phyloP scores from a whole-genome alignment of 1,140 invertebrate genomes.

The Drosophila auraria region DNA sequence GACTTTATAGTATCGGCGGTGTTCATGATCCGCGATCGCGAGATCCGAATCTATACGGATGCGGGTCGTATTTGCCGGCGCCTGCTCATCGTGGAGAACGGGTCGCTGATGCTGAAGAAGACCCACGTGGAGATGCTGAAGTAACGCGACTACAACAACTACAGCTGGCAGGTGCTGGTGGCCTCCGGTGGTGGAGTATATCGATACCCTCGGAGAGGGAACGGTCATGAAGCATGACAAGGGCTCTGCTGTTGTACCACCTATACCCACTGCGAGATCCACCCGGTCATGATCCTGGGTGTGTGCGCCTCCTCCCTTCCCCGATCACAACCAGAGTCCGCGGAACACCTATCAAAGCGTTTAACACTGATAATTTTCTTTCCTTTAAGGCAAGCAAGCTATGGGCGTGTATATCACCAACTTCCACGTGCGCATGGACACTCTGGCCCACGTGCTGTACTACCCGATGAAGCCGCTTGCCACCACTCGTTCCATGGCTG shows the following conservation, averaged over 20 bases:
- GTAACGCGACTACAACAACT: slow-evolving; percentile 97
- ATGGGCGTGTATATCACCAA: slow-evolving; percentile 99
- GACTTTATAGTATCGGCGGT: slow-evolving; percentile 99
- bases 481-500: slow-evolving; percentile 97
- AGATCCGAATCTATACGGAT: slow-evolving; percentile 99
- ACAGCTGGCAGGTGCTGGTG: slow-evolving; percentile 98
- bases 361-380: slow-evolving; percentile 88
- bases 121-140: slow-evolving; percentile 98
- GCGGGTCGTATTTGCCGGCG: slow-evolving; percentile 99
- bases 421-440: slow-evolving; percentile 99
- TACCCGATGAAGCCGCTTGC: slow-evolving; percentile 99
- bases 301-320: slow-evolving; percentile 99
- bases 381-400: slow-evolving; percentile 91
- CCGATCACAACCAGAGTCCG: slow-evolving; percentile 99
- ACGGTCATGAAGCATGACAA: slow-evolving; percentile 98
- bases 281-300: slow-evolving; percentile 99
- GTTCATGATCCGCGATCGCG: slow-evolving; percentile 98
- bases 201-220: slow-evolving; percentile 99
- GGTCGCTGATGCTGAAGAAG: slow-evolving; percentile 95
- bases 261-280: slow-evolving; percentile 99
- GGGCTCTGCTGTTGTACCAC: slow-evolving; percentile 98
- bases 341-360: slow-evolving; percentile 99
- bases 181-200: slow-evolving; percentile 98
- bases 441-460: slow-evolving; percentile 98
- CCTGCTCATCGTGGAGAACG: slow-evolving; percentile 98